Evolutionary conservation across 2,888 invertebrate species (phyloP).

Genomic region (Ptychoptera contaminata): DNA sequence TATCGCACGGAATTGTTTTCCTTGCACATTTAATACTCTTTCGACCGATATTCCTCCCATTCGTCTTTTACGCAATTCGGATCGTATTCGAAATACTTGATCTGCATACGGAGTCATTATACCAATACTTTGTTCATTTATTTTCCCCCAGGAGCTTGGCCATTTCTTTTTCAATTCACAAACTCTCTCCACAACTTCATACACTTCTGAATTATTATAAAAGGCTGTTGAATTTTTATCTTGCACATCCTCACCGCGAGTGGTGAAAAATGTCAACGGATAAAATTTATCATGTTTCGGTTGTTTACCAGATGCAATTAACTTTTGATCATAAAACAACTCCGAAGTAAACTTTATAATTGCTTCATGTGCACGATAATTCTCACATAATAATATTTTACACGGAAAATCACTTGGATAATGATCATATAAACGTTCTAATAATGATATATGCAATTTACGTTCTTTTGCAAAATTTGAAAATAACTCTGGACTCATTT

Average conservation of each 20-base stretch:
- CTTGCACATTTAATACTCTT: slow-evolving; percentile 69
- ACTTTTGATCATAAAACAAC: slow-evolving; percentile 61
- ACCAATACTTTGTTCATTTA: slow-evolving; percentile 61
- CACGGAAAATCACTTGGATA: slow-evolving; percentile 60
- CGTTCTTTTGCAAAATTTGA: slow-evolving; percentile 55
- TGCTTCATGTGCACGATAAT: slow-evolving; percentile 67
- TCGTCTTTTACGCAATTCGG: slow-evolving; percentile 54
- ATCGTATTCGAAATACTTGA: slow-evolving; percentile 59
- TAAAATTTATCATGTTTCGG: slow-evolving; percentile 51
- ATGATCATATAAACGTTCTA: slow-evolving; percentile 62
- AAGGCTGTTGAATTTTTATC: slow-evolving; percentile 64
- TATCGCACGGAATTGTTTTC: slow-evolving; percentile 72
- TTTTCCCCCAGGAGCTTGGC: slow-evolving; percentile 60
- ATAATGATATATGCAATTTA: slow-evolving; percentile 52
- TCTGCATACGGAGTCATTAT: slow-evolving; percentile 76
- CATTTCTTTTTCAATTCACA: slow-evolving; percentile 53
- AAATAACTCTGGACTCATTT: slow-evolving; percentile 67
- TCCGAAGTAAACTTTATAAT: slow-evolving; percentile 70
- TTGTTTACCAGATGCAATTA: slow-evolving; percentile 56
- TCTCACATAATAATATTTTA: slow-evolving; percentile 64
- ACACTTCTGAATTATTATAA: slow-evolving; percentile 68
- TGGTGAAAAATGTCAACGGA: slow-evolving; percentile 66
- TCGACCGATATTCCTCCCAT: slow-evolving; percentile 66
- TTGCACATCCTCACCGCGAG: slow-evolving; percentile 63
- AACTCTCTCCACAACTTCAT: slow-evolving; percentile 62